These are phyloP conservation scores for Mechanitis mazaeus DNA, from an alignment of 2,888 invertebrate species.

Conservation along the genomic window DNA sequence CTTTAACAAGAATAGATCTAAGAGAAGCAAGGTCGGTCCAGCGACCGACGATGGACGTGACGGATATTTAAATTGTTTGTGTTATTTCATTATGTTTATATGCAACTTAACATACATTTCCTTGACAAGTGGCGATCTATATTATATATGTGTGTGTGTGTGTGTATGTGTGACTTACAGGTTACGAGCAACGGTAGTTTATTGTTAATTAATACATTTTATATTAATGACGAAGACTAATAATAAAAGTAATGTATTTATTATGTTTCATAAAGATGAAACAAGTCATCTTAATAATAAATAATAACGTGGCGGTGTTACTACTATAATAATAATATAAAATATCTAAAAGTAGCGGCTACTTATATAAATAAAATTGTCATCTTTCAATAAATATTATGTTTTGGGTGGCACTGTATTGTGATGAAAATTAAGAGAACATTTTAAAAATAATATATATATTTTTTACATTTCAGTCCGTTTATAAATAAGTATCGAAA, in stretches of 20 bases:
- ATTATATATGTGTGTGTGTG: too few relatives aligned
- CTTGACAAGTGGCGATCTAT: too few relatives aligned
- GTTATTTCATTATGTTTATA: too few relatives aligned
- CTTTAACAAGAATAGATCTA: conserved; percentile 4
- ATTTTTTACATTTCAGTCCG: neutral
- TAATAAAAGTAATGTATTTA: too few relatives aligned
- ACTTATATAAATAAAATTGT: conserved; percentile 26
- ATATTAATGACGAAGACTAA: too few relatives aligned
- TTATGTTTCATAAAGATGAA: too few relatives aligned
- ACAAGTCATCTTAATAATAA: neutral
- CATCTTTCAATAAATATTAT: conserved; percentile 35
- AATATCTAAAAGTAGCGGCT: conserved; percentile 25
- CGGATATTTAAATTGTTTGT: neutral
- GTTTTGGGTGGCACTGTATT: conserved; percentile 12
- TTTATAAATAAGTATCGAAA: too few relatives aligned
- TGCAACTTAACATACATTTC: neutral
- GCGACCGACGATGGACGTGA: neutral
- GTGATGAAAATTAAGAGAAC: neutral
- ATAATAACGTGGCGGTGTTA: neutral
- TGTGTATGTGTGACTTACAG: too few relatives aligned
- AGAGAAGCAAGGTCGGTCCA: neutral
- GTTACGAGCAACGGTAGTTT: too few relatives aligned
- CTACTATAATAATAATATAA: neutral
- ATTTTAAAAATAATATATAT: neutral
- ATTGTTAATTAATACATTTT: too few relatives aligned